Conservation (phyloP, 2,888 invertebrate species). For the Phania funesta region DNA sequence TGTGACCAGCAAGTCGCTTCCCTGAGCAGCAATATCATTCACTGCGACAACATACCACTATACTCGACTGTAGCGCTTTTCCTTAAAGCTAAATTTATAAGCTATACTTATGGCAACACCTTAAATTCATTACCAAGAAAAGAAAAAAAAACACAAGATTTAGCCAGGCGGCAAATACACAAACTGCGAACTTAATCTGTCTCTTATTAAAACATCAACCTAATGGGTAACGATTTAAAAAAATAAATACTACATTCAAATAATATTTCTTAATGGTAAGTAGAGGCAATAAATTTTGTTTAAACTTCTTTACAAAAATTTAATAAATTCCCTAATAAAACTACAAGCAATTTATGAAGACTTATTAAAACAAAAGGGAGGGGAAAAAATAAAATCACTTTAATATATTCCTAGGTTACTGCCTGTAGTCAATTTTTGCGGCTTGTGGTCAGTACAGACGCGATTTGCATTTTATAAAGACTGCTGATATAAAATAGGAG, state of each 20-base stretch:
- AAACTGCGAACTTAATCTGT: conserved; percentile 8
- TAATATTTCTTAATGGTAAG: conserved; percentile 10
- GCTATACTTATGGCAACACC: conserved; percentile 35
- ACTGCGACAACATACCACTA: neutral
- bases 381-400: neutral
- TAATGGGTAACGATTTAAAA: conserved; percentile 44
- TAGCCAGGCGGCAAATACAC: neutral
- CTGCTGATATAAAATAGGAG: neutral
- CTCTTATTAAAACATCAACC: conserved; percentile 55
- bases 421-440: conserved; percentile 34
- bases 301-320: neutral
- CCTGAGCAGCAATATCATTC: no score
- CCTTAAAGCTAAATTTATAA: neutral
- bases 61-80: neutral
- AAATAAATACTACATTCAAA: conserved; percentile 23
- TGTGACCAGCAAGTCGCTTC: no score
- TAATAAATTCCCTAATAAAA: conserved; percentile 45
- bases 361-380: conserved; percentile 41
- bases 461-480: conserved; percentile 73
- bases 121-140: conserved; percentile 25
- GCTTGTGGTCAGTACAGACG: conserved; percentile 71
- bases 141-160: conserved; percentile 1
- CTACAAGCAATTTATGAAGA: conserved; percentile 17
- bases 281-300: neutral
- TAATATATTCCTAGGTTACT: neutral